Evolutionary conservation across 2,113 vertebrate species (phyloP).

Genomic region (Apteryx owenii): DNA sequence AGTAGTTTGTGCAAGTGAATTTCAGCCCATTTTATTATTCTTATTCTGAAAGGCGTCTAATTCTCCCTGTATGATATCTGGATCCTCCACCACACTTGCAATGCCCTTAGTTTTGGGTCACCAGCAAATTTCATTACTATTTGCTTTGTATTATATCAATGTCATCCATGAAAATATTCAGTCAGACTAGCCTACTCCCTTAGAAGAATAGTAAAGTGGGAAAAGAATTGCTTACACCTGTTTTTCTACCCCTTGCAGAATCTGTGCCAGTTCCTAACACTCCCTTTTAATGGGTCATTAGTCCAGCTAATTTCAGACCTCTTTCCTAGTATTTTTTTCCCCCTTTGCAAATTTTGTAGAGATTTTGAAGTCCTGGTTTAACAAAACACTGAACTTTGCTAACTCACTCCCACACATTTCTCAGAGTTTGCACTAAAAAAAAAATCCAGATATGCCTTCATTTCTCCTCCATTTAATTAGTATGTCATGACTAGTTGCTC

Average conservation of each 20-base stretch:
- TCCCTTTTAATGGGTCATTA: background rate
- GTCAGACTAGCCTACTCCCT: background rate
- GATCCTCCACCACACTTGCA: background rate
- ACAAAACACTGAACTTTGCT: background rate
- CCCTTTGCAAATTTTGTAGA: background rate
- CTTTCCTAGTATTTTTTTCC: background rate
- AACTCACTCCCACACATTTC: background rate
- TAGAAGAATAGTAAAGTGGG: background rate
- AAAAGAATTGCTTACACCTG: background rate
- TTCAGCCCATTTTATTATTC: background rate
- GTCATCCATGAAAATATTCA: background rate
- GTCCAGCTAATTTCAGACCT: background rate
- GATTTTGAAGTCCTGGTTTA: background rate
- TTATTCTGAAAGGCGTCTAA: background rate
- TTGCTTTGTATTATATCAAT: background rate
- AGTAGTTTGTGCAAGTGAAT: background rate
- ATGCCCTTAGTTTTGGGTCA: background rate
- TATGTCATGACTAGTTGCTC: background rate
- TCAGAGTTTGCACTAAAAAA: background rate
- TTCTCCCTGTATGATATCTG: background rate
- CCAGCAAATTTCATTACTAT: background rate
- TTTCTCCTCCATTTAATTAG: background rate
- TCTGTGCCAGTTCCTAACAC: background rate
- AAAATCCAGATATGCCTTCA: background rate
- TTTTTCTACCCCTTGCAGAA: background rate